These are phyloP conservation scores for Thalpophila matura DNA, from an alignment of 2,888 invertebrate species.

Conservation along the genomic window DNA sequence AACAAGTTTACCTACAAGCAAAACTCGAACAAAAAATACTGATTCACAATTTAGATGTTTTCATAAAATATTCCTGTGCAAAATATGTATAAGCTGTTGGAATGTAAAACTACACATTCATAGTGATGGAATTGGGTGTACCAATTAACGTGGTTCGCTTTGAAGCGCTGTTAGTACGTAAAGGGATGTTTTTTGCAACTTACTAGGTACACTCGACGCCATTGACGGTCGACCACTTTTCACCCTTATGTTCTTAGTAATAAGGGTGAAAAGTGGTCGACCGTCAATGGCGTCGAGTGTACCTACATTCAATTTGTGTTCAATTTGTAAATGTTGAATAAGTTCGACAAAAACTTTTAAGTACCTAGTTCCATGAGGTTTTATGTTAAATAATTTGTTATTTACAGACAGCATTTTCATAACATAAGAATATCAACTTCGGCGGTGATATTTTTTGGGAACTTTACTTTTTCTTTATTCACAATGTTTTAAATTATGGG, in stretches of 20 bases:
- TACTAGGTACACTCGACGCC: too few relatives aligned
- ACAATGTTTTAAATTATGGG: too few relatives aligned
- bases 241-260: too few relatives aligned
- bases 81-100: neutral
- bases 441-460: neutral
- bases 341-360: too few relatives aligned
- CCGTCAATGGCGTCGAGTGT: too few relatives aligned
- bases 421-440: neutral
- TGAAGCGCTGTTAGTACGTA: neutral
- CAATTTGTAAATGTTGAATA: too few relatives aligned
- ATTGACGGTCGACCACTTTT: too few relatives aligned
- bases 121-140: constrained; percentile 18
- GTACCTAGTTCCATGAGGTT: too few relatives aligned
- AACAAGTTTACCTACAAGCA: too few relatives aligned
- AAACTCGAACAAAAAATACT: neutral
- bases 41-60: neutral
- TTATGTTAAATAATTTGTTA: too few relatives aligned
- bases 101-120: constrained; percentile 1
- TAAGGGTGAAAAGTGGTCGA: too few relatives aligned
- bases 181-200: neutral
- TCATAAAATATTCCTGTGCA: neutral
- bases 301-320: neutral
- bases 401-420: neutral
- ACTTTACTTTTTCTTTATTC: neutral
- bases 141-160: constrained; percentile 7